Conservation (phyloP, 2,113 vertebrate genomes). For the Serilophus lunatus region DNA sequence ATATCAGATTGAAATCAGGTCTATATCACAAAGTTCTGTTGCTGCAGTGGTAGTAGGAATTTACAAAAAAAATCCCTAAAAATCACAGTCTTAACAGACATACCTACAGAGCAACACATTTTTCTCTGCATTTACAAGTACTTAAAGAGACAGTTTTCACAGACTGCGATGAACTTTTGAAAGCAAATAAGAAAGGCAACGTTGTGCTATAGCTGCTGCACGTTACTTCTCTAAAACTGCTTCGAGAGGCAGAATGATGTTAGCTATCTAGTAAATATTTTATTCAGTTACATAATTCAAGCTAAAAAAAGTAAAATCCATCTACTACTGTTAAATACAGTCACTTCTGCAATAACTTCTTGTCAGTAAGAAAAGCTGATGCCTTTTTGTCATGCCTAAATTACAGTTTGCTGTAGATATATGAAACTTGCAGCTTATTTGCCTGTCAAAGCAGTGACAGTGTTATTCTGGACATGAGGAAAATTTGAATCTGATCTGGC, state of each 20-base stretch:
- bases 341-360: not conserved
- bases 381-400: slow-evolving; percentile 1
- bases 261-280: not conserved
- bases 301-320: slow-evolving; percentile 13
- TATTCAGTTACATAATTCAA: not conserved
- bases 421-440: not conserved
- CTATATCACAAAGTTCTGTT: not conserved
- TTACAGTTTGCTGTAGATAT: not conserved
- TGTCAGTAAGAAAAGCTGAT: not conserved
- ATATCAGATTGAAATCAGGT: not conserved
- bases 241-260: not conserved
- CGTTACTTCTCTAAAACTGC: not conserved
- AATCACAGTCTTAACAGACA: not conserved
- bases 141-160: not conserved
- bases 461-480: not conserved
- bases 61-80: not conserved
- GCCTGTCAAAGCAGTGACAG: not conserved
- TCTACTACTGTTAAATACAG: not conserved
- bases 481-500: slow-evolving; percentile 12
- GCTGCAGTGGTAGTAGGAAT: not conserved
- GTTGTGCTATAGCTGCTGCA: not conserved
- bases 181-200: not conserved
- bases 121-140: not conserved
- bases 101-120: not conserved
- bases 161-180: not conserved